These are phyloP conservation scores for Geotrupes spiniger DNA, from an alignment of 2,888 invertebrate species.

Conservation along the genomic window DNA sequence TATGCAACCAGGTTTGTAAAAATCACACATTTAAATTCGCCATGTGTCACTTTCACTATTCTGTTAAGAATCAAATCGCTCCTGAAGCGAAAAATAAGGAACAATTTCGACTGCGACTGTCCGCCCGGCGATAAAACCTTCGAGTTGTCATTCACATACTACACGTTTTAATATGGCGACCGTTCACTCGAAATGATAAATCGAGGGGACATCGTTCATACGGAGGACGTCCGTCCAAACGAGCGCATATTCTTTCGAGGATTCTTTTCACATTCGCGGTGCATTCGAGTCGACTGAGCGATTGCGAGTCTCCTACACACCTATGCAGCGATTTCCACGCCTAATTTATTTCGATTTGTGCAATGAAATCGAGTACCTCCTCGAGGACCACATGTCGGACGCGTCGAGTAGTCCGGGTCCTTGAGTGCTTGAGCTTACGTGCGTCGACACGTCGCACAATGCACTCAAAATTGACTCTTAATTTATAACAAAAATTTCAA, in stretches of 20 bases:
- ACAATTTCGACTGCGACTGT: no score
- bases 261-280: neutral
- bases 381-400: slow-evolving; percentile 3
- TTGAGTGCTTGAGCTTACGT: slow-evolving; percentile 3
- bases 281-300: neutral
- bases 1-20: no score
- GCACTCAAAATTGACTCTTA: slow-evolving; percentile 1
- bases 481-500: no score
- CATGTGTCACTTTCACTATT: no score
- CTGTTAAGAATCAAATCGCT: no score
- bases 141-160: slow-evolving; percentile 28
- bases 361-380: slow-evolving; percentile 8
- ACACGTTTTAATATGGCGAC: slow-evolving; percentile 23
- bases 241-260: slow-evolving; percentile 8
- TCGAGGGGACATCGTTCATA: slow-evolving; percentile 31
- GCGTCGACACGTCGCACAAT: slow-evolving; percentile 10
- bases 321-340: slow-evolving; percentile 13
- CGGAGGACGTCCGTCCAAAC: slow-evolving; percentile 17
- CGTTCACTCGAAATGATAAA: slow-evolving; percentile 29
- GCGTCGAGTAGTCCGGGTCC: neutral
- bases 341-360: slow-evolving; percentile 22
- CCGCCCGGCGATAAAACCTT: slow-evolving; percentile 4
- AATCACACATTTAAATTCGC: no score
- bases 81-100: no score
- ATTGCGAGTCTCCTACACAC: slow-evolving; percentile 10